Base-by-base conservation (phyloP, 2,797 vertebrate species). In the Cossypha niveicapilla region DNA sequence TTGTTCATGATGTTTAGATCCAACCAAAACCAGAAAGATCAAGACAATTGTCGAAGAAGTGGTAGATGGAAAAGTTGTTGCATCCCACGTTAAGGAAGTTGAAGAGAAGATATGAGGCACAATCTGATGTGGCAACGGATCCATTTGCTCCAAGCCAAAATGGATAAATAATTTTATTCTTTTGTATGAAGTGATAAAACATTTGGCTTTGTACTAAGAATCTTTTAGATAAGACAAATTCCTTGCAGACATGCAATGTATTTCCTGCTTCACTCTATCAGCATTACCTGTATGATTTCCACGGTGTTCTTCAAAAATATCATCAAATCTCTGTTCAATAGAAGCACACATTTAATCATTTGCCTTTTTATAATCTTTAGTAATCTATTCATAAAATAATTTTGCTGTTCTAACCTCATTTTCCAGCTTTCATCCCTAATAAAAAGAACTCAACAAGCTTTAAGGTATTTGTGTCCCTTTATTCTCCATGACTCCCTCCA, bases 21-120 rank as follows among this genome's bases (percentile, higher is more conserved):
- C 97, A 70, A 96, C 42, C 67, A 98, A 97, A 91, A 98, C 97
- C 50, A 98, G 98, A 93, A 98, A 98, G 81, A 98, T 96, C 54
- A 98, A 96, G 95, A 98, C 98, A 11, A 98, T 99, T 80, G 94
- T 98, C 0, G 98, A 99, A 96, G 98, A 99, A 87, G 93, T 99
- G 2, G 51, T 99, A 12, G 97, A 99, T 21, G 98, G 99, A 42
- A 97, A 97, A 82, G 98, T 99, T 56, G 97, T 99, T 48, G 95
- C 98, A 28, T 97, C 97, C 27, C 94, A 98, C 2, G 95, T 98
- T 66, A 97, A 97, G 63, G 98, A 98, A 96, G 71, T 97, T 47
- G 98, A 98, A 97, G 97, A 98, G 86, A 92, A 93, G 45, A 88
- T 98, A 4, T 98, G 91, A 96, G 68, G 78, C 79, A 65, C 74